Evolutionary conservation across 1,140 invertebrate genomes (phyloP).

Genomic region (Magallana angulata): DNA sequence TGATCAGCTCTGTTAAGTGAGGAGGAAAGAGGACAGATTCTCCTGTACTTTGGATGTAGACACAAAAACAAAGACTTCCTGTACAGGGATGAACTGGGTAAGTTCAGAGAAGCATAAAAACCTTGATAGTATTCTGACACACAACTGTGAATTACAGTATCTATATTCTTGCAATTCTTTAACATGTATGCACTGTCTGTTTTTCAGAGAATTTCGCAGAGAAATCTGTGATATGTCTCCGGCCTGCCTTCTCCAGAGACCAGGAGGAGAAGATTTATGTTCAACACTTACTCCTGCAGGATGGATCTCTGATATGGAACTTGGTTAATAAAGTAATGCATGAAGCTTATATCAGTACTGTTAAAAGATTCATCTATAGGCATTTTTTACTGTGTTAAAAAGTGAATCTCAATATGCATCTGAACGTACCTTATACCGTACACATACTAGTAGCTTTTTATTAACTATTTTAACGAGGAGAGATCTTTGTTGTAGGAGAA

Average conservation of each 20-base stretch:
- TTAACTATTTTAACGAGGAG: too few species aligned
- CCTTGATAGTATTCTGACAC: too few species aligned
- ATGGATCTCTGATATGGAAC: conserved; percentile 93
- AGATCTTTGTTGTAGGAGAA: conserved; percentile 54
- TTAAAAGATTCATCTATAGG: too few species aligned
- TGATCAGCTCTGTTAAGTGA: background rate
- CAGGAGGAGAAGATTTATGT: conserved; percentile 95
- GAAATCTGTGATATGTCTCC: conserved; percentile 66
- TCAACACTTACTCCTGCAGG: conserved; percentile 92
- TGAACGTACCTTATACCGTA: too few species aligned
- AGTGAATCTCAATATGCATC: too few species aligned
- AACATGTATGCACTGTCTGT: too few species aligned
- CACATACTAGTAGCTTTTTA: too few species aligned
- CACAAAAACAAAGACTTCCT: background rate
- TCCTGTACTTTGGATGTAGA: conserved; percentile 22
- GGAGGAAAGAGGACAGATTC: background rate
- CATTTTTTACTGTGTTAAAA: too few species aligned
- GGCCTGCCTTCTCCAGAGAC: conserved; percentile 96
- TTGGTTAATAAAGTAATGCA: conserved; percentile 78
- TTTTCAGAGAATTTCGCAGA: conserved; percentile 10
- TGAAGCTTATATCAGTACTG: background rate
- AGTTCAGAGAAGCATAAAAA: background rate
- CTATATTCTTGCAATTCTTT: background rate
- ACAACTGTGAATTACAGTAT: too few species aligned
- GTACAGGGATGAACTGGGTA: conserved; percentile 27